Percentiles rank a stretch among this genome's conserved stretches.
Evolutionary conservation across 2,888 invertebrate species (phyloP).

Genomic region (Teleogryllus oceanicus): DNA sequence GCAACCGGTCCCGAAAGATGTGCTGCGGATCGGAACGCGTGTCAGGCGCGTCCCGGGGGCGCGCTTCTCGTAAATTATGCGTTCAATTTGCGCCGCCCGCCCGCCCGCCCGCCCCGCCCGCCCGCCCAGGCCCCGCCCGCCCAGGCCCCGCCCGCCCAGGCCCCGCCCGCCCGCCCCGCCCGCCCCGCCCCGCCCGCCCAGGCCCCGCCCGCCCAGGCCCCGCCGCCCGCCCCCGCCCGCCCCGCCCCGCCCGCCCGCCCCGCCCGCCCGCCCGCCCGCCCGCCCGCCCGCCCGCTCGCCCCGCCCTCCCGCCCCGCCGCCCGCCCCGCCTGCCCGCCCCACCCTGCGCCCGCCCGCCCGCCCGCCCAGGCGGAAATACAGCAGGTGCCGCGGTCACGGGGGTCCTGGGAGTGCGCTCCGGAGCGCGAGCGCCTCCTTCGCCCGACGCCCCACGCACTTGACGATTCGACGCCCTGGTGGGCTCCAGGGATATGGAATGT

Average conservation of each 20-base stretch:
- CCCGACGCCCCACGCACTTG: too few relatives aligned
- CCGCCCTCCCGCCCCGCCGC: too few relatives aligned
- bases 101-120: not conserved
- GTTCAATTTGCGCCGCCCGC: conserved; percentile 8
- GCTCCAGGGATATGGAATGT: too few relatives aligned
- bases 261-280: not conserved
- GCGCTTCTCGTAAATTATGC: conserved; percentile 3
- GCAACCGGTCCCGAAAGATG: not conserved
- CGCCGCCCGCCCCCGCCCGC: too few relatives aligned
- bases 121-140: too few relatives aligned
- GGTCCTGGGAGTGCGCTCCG: too few relatives aligned
- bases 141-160: too few relatives aligned
- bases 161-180: not conserved
- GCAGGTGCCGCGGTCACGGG: not conserved
- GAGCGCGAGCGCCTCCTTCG: too few relatives aligned
- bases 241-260: not conserved
- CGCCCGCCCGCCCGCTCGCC: not conserved
- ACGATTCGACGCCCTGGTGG: too few relatives aligned
- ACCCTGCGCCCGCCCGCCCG: not conserved
- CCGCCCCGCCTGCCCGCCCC: not conserved
- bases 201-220: not conserved
- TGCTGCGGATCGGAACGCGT: not conserved
- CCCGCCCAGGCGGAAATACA: not conserved
- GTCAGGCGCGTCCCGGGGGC: not conserved
- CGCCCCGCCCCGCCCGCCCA: not conserved